These are phyloP conservation scores for Falco novaeseelandiae DNA, from an alignment of 2,797 vertebrate species.

Conservation along the genomic window DNA sequence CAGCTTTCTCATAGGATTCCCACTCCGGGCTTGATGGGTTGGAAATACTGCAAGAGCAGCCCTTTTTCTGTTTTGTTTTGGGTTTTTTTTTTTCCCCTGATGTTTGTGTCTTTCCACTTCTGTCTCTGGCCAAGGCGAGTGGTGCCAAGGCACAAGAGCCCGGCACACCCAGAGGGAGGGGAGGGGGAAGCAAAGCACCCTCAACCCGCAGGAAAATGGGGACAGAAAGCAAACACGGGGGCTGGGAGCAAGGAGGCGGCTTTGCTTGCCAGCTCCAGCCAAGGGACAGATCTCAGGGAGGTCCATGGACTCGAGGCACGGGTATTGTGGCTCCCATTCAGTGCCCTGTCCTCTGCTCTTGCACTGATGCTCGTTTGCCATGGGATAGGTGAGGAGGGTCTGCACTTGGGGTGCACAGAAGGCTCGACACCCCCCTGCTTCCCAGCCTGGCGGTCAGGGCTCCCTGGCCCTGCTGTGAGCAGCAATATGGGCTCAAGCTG, in stretches of 20 bases:
- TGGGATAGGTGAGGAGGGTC: background rate
- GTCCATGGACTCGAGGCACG: fast-evolving
- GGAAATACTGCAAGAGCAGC: conserved; percentile 44
- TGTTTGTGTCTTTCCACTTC: conserved; percentile 42
- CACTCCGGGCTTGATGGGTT: background rate
- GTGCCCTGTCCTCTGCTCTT: background rate
- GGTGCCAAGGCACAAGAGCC: background rate
- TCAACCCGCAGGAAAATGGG: fast-evolving
- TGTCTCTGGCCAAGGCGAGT: background rate
- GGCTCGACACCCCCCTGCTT: background rate
- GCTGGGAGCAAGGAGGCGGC: background rate
- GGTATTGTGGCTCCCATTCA: background rate
- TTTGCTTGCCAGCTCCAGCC: background rate
- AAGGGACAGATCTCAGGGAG: background rate
- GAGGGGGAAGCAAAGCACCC: background rate
- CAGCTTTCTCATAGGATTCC: background rate
- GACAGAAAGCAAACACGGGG: background rate
- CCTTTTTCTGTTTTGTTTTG: conserved; percentile 34
- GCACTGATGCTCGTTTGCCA: background rate
- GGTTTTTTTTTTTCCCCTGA: background rate
- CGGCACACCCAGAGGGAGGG: background rate
- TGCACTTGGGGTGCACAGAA: background rate
- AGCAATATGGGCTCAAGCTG: background rate
- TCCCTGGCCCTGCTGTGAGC: background rate
- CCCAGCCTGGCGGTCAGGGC: fast-evolving